A percentile compares a stretch with the other conserved stretches of the same genome.
Conservation (phyloP, 2,888 invertebrate genomes). For the Lepidochrysops patricia region DNA sequence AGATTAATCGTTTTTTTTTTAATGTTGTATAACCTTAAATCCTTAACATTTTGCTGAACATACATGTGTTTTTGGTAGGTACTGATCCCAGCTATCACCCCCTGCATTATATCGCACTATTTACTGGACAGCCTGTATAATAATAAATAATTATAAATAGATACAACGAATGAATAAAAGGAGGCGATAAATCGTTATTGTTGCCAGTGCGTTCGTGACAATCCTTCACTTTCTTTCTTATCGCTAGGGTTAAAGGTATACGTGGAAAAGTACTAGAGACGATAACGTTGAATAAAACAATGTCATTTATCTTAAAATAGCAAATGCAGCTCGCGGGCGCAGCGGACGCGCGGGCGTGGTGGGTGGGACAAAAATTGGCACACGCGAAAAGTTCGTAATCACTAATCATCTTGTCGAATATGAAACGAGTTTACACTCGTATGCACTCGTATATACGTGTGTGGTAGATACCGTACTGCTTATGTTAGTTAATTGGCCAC, state of each 20-base stretch:
- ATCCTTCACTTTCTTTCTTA: conserved; percentile 19
- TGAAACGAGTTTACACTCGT: neutral
- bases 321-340: conserved; percentile 38
- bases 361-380: conserved; percentile 53
- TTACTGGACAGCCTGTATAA: too few species aligned
- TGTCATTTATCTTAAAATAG: conserved; percentile 63
- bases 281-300: conserved; percentile 50
- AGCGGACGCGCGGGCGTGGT: conserved; percentile 27
- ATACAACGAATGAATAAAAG: neutral
- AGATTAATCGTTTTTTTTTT: too few species aligned
- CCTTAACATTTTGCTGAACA: too few species aligned
- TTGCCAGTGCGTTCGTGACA: neutral
- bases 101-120: too few species aligned
- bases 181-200: neutral
- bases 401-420: too few species aligned
- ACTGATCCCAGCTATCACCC: too few species aligned
- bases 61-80: too few species aligned
- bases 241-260: conserved; percentile 54
- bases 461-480: neutral
- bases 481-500: too few species aligned
- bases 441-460: neutral
- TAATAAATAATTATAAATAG: neutral
- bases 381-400: conserved; percentile 30
- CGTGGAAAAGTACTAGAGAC: conserved; percentile 62
- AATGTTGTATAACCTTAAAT: too few species aligned